These are phyloP conservation scores for Elgaria multicarinata DNA, from an alignment of 2,113 vertebrate species.

Conservation along the genomic window DNA sequence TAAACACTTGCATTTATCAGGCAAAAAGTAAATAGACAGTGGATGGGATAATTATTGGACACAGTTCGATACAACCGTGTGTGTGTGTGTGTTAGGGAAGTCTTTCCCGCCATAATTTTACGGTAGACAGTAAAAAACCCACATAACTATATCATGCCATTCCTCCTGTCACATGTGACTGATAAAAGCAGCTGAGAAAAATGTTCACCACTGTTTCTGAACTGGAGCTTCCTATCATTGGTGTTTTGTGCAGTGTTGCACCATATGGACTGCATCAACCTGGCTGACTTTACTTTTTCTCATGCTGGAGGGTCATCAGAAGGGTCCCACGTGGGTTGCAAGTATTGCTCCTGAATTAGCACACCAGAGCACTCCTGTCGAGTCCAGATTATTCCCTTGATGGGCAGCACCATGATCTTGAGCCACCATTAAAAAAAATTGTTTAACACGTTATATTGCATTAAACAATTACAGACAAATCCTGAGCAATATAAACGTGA, in stretches of 20 bases:
- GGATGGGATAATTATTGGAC: neutral
- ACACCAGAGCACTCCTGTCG: neutral
- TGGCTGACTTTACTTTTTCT: neutral
- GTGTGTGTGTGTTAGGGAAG: too few species aligned
- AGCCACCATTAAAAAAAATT: neutral
- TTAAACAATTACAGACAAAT: neutral
- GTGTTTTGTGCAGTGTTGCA: too few species aligned
- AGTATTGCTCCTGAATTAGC: too few species aligned
- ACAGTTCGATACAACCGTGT: neutral
- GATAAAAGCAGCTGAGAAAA: too few species aligned
- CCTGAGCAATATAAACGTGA: neutral
- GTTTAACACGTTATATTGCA: neutral
- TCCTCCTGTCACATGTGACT: too few species aligned
- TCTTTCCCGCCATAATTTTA: neutral
- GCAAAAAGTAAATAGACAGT: neutral
- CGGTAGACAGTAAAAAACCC: too few species aligned
- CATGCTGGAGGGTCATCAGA: neutral
- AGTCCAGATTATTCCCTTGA: neutral
- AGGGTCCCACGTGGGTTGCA: too few species aligned
- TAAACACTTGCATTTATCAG: neutral
- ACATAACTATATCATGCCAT: too few species aligned
- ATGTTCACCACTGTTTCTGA: too few species aligned
- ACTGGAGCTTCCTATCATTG: too few species aligned
- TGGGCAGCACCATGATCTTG: neutral
- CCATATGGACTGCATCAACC: neutral